Percentiles rank a stretch among this genome's conserved stretches.
These are phyloP conservation scores for Alviniconcha strummeri DNA, from an alignment of 2,888 invertebrate genomes.

Conservation along the genomic window DNA sequence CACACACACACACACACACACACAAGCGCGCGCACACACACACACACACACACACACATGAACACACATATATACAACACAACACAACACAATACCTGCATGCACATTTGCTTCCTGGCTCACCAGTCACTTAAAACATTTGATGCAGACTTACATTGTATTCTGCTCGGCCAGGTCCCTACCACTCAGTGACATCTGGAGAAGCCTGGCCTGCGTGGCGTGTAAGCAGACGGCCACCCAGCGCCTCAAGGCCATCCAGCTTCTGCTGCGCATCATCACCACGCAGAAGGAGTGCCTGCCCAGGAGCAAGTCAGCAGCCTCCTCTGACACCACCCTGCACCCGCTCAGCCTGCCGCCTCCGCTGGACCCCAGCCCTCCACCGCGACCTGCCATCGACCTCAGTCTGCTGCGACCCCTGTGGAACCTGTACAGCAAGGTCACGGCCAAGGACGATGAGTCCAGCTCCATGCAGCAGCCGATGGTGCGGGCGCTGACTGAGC, in stretches of 20 bases:
- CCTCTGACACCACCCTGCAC: background rate
- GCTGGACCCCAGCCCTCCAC: slow-evolving; percentile 29
- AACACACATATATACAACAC: no score
- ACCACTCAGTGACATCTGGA: slow-evolving; percentile 67
- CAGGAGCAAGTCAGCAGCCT: slow-evolving; percentile 10
- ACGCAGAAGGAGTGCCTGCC: slow-evolving; percentile 50
- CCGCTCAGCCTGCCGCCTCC: slow-evolving; percentile 18
- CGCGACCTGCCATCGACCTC: slow-evolving; percentile 58
- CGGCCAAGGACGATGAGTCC: slow-evolving; percentile 53
- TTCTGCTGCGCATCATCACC: slow-evolving; percentile 63
- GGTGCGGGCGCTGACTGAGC: slow-evolving; percentile 67
- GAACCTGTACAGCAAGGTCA: slow-evolving; percentile 61
- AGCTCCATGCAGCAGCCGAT: slow-evolving; percentile 59
- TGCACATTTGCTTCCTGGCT: no score
- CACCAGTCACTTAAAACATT: no score
- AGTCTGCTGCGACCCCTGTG: slow-evolving; percentile 66
- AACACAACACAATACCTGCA: no score
- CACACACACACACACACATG: no score
- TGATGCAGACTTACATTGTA: no score
- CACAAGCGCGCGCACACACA: no score
- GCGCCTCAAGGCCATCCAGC: slow-evolving; percentile 67
- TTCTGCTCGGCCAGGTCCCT: slow-evolving; percentile 50
- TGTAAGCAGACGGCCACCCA: slow-evolving; percentile 69
- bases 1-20: no score
- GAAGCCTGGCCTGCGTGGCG: slow-evolving; percentile 67